Conservation (phyloP, 2,113 vertebrate genomes). For the Gallinago jamesoni region DNA sequence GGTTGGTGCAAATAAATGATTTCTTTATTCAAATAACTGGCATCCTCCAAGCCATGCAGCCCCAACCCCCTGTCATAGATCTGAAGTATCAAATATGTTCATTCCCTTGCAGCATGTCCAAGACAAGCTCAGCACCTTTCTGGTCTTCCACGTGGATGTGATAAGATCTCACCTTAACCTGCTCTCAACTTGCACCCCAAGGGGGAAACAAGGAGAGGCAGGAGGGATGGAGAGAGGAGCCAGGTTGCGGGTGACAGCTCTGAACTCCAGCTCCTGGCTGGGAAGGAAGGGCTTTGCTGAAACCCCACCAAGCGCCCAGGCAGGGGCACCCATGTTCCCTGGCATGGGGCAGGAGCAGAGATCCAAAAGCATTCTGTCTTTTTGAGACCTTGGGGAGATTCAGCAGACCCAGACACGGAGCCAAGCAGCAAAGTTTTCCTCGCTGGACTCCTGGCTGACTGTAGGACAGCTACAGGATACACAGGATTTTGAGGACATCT, state of each 20-base stretch:
- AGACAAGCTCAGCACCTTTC: background rate
- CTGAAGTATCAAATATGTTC: background rate
- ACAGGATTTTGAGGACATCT: background rate
- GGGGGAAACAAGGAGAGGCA: background rate
- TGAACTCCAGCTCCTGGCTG: background rate
- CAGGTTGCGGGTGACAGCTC: too few relatives aligned
- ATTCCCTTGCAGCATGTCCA: background rate
- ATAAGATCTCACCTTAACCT: background rate
- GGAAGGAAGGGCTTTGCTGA: background rate
- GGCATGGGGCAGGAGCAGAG: background rate
- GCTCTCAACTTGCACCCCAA: background rate
- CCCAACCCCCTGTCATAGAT: background rate
- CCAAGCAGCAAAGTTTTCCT: background rate
- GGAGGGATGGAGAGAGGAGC: background rate
- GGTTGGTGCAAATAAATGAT: background rate
- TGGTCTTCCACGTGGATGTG: background rate
- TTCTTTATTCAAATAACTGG: background rate
- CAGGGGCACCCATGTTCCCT: rapidly evolving
- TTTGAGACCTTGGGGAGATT: background rate
- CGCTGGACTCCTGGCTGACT: background rate
- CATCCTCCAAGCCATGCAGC: background rate
- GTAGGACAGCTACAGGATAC: background rate
- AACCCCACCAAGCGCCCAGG: background rate
- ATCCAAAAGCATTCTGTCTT: rapidly evolving
- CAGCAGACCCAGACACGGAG: rapidly evolving